Base-by-base conservation (phyloP, 2,888 invertebrate genomes). In the Xylophagus ater region DNA sequence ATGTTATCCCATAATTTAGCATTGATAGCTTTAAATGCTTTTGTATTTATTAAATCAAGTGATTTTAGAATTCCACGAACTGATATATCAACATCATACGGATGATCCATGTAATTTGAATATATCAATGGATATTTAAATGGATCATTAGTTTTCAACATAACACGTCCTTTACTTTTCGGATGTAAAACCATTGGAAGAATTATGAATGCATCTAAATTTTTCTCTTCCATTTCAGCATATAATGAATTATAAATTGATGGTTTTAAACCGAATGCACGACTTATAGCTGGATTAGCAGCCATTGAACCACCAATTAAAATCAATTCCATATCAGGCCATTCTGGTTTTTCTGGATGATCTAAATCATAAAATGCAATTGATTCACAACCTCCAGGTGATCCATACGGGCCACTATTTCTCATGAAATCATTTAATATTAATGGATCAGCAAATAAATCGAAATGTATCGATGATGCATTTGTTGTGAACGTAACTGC, bases 291-390 rank as follows among this genome's bases (percentile, higher is more conserved):
- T 24, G 44, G 44, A 51, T 37, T 29, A 57, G 65, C 13, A 60
- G 64, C 41, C 51, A 49, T 36, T 8, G 44, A 42, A 6, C 70
- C 71, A 3, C 71, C 72, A 2, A 73, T 58, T 47, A 75, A 73
- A 38, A 81, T 67, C 7, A 78, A 55, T 54, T 81, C 78, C 19
- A 80, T 67, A 51, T 81, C 78, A 1, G 81, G 78, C 51, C 69
- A 67, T 43, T 51, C 46, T 7, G 33, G 37, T 25, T 64, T 62
- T 24, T 58, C 51, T 2, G 71, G 68, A 37, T 66, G 55, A 34
- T 68, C 67, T 2, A 74, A 71, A 52, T 71, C 69, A 8, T 72
- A 62, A 49, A 72, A 76, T 9, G 67, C 73, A 4, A 76, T 60
- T 4, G 66, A 71, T 56, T 74, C 75, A 2, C 68, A 67, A 1